A percentile compares a stretch with the other conserved stretches of the same genome.
phyloP scores from a whole-genome alignment of 2,113 vertebrate species.

The Corvus moneduloides region DNA sequence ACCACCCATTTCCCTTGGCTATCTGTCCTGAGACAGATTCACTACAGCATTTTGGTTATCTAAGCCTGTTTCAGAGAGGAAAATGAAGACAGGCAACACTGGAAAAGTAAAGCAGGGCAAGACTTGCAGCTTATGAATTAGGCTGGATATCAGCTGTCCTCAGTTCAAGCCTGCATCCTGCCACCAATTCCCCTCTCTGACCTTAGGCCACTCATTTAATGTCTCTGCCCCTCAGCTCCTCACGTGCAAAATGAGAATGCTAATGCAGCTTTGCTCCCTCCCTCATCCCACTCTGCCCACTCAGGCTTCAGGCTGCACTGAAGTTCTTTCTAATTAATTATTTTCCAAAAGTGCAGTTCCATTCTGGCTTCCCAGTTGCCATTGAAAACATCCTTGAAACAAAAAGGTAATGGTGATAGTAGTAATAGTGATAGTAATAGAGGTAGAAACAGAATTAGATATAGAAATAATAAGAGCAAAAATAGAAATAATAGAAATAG shows the following conservation, averaged over 20 bases:
- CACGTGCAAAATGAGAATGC: slow-evolving; percentile 10
- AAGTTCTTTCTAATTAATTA: not conserved
- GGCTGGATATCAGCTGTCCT: not conserved
- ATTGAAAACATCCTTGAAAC: not conserved
- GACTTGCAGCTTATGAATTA: not conserved
- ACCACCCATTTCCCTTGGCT: not conserved
- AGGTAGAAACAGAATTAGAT: not conserved
- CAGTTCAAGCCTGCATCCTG: slow-evolving; percentile 23
- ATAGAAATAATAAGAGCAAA: not conserved
- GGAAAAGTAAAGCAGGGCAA: not conserved
- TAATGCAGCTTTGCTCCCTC: not conserved
- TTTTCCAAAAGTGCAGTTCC: not conserved
- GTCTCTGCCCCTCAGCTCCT: slow-evolving; percentile 29
- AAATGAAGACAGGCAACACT: not conserved
- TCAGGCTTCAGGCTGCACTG: not conserved
- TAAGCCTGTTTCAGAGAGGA: not conserved
- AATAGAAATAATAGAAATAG: not conserved
- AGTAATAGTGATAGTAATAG: not conserved
- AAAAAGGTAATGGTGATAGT: not conserved
- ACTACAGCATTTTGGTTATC: not conserved
- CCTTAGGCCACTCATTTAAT: slow-evolving; percentile 39
- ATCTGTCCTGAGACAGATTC: not conserved
- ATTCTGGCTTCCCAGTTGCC: not conserved
- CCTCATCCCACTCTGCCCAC: not conserved
- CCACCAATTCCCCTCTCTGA: slow-evolving; percentile 28